Percentiles rank a stretch among this genome's conserved stretches.
Conservation (phyloP, 2,797 vertebrate species). For the Falco cherrug region DNA sequence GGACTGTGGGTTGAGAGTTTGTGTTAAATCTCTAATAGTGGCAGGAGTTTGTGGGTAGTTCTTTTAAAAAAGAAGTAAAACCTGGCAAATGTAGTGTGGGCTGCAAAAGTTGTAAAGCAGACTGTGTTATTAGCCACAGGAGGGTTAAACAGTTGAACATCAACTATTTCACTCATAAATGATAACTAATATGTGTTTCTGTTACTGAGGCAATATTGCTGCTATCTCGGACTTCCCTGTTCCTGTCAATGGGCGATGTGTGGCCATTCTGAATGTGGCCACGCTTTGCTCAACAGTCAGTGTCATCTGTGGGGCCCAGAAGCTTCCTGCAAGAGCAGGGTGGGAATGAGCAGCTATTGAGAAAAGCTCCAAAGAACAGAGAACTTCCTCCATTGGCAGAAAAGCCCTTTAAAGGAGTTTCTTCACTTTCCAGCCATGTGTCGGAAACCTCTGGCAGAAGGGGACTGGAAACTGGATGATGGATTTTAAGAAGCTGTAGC, state of each 20-base stretch:
- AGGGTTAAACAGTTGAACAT: slow-evolving; percentile 4
- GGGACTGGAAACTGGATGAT: background rate
- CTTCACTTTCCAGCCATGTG: background rate
- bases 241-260: background rate
- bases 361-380: background rate
- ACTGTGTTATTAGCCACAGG: background rate
- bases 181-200: background rate
- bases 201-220: background rate
- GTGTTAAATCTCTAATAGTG: background rate
- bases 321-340: background rate
- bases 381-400: background rate
- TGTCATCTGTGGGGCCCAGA: background rate
- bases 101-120: slow-evolving; percentile 10
- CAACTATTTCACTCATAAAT: background rate
- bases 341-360: background rate
- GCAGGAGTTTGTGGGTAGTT: background rate
- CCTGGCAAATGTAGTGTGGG: background rate
- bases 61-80: background rate
- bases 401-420: background rate
- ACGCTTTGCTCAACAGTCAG: background rate
- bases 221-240: background rate
- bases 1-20: background rate
- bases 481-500: background rate
- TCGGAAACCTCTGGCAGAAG: background rate
- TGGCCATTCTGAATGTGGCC: accelerated